phyloP scores from a whole-genome alignment of 2,888 invertebrate genomes.

The Tetrapedia diversipes region DNA sequence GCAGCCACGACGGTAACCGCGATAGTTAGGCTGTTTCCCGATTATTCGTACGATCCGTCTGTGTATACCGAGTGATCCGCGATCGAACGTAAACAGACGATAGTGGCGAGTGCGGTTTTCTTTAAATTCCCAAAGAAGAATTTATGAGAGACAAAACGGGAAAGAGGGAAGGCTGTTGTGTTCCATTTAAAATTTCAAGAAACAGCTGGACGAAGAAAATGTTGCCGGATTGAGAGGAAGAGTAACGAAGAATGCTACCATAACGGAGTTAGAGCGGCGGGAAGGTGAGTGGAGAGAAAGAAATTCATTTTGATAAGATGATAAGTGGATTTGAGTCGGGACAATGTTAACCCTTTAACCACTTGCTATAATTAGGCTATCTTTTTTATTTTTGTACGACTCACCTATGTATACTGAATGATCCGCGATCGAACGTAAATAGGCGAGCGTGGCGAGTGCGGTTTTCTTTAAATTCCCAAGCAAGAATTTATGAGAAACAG shows the following conservation, averaged over 20 bases:
- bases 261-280: slow-evolving; percentile 2
- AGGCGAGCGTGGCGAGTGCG: neutral
- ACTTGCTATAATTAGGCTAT: slow-evolving; percentile 6
- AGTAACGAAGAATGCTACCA: slow-evolving; percentile 14
- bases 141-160: neutral
- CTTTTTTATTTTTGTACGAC: neutral
- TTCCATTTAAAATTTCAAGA: neutral
- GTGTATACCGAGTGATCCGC: neutral
- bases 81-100: neutral
- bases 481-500: neutral
- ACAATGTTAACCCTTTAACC: no score
- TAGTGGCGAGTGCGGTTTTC: neutral
- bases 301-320: no score
- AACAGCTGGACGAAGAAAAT: neutral
- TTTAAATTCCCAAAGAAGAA: no score
- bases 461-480: no score
- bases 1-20: neutral
- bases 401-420: neutral
- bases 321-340: no score
- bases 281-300: slow-evolving; percentile 20
- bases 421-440: neutral
- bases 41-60: neutral
- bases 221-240: neutral
- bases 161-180: no score
- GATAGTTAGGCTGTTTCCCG: slow-evolving; percentile 10